Conservation (phyloP, 2,797 vertebrate genomes). For the Tragopan temminckii region DNA sequence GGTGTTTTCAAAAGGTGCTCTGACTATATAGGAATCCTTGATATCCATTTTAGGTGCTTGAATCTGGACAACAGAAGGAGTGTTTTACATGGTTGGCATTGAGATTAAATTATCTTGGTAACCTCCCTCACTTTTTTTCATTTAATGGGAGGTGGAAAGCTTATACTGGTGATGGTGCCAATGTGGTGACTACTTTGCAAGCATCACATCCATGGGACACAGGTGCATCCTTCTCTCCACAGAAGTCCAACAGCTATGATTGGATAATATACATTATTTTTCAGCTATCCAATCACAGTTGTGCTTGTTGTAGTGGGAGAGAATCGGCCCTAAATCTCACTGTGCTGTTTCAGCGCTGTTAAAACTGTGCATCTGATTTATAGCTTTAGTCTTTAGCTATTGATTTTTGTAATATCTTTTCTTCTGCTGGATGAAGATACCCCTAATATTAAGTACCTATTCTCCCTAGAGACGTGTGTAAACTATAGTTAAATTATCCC, state of each 20-base stretch:
- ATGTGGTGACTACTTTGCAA: not conserved
- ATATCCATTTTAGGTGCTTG: not conserved
- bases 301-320: not conserved
- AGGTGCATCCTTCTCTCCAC: not conserved
- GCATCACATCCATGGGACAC: not conserved
- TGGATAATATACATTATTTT: not conserved
- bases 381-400: not conserved
- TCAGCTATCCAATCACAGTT: not conserved
- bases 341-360: not conserved
- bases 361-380: not conserved
- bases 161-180: not conserved
- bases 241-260: not conserved
- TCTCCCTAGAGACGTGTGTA: not conserved
- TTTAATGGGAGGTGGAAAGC: not conserved
- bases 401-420: not conserved
- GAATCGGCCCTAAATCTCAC: not conserved
- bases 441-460: not conserved
- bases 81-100: not conserved
- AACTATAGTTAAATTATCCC: not conserved
- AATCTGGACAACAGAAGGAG: not conserved
- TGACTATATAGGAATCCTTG: not conserved
- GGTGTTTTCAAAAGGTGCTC: not conserved
- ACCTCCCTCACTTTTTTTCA: not conserved
- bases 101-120: not conserved
- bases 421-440: not conserved